phyloP scores from a whole-genome alignment of 2,888 invertebrate genomes.

The Himalopsyche kuldschensis region DNA sequence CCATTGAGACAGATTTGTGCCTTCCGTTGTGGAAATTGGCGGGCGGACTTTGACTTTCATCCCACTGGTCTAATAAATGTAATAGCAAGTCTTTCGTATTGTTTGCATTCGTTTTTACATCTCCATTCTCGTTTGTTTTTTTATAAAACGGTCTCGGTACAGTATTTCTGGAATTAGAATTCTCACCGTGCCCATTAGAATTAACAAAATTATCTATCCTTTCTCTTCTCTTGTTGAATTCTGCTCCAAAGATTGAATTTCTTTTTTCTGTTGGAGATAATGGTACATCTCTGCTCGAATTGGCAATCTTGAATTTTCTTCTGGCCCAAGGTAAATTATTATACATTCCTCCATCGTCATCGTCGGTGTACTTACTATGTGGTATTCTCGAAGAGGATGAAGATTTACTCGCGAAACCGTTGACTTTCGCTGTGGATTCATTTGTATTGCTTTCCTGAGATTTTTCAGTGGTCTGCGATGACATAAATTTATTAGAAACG shows the following conservation, averaged over 20 bases:
- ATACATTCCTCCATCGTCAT: conserved; percentile 12
- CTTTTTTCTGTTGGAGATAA: conserved; percentile 63
- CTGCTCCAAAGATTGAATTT: conserved; percentile 55
- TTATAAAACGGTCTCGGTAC: conserved; percentile 50
- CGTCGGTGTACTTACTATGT: not conserved
- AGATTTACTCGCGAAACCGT: conserved; percentile 15
- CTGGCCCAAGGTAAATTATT: conserved; percentile 60
- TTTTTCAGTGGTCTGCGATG: not conserved
- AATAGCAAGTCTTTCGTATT: conserved; percentile 76
- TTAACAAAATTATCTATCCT: conserved; percentile 53
- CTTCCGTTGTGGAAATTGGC: conserved; percentile 59
- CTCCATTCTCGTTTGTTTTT: conserved; percentile 47
- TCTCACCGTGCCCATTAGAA: conserved; percentile 6
- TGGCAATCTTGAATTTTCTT: conserved; percentile 67
- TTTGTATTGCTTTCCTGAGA: not conserved
- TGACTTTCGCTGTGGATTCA: not conserved
- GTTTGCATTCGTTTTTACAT: conserved; percentile 62
- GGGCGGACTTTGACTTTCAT: conserved; percentile 60
- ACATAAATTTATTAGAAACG: not conserved
- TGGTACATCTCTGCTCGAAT: conserved; percentile 73
- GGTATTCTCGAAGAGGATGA: conserved; percentile 7
- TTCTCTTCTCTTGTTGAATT: conserved; percentile 55
- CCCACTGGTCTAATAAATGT: conserved; percentile 77
- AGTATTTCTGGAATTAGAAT: conserved; percentile 44
- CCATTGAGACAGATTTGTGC: conserved; percentile 75